A percentile compares a stretch with the other conserved stretches of the same genome.
phyloP scores from a whole-genome alignment of 1,140 invertebrate genomes.

The Brachionus manjavacas region DNA sequence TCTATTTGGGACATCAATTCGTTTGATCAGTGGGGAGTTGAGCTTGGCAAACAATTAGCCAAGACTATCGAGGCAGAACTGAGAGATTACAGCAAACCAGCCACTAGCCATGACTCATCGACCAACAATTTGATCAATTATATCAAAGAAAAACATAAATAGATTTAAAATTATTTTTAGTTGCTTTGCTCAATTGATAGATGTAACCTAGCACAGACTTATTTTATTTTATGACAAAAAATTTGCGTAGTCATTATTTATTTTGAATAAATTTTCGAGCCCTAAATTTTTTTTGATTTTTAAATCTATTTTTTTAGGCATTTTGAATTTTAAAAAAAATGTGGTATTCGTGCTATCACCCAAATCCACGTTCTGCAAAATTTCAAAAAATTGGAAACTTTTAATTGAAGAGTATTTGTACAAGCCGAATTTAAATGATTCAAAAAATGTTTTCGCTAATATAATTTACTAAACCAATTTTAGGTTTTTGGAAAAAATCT shows the following conservation, averaged over 20 bases:
- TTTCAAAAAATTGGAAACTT: too few relatives aligned
- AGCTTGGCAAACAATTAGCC: slow-evolving; percentile 94
- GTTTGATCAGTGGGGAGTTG: slow-evolving; percentile 99
- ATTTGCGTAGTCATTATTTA: background rate
- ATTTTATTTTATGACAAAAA: background rate
- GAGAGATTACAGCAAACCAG: slow-evolving; percentile 61
- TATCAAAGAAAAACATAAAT: slow-evolving; percentile 57
- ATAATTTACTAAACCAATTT: too few relatives aligned
- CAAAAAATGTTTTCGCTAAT: too few relatives aligned
- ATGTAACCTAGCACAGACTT: background rate
- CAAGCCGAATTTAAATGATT: too few relatives aligned
- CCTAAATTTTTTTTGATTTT: too few relatives aligned
- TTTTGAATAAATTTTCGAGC: background rate
- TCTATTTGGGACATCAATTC: slow-evolving; percentile 99
- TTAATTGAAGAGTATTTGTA: too few relatives aligned
- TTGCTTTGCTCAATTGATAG: background rate
- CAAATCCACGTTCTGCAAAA: too few relatives aligned
- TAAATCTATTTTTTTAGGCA: too few relatives aligned
- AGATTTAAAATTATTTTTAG: background rate
- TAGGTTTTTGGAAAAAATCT: too few relatives aligned
- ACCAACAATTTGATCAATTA: slow-evolving; percentile 94
- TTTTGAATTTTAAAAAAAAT: too few relatives aligned
- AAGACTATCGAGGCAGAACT: slow-evolving; percentile 94
- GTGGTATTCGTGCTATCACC: too few relatives aligned
- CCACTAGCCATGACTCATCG: slow-evolving; percentile 73